phyloP scores from a whole-genome alignment of 2,797 vertebrate species.

The Spea hammondii region DNA sequence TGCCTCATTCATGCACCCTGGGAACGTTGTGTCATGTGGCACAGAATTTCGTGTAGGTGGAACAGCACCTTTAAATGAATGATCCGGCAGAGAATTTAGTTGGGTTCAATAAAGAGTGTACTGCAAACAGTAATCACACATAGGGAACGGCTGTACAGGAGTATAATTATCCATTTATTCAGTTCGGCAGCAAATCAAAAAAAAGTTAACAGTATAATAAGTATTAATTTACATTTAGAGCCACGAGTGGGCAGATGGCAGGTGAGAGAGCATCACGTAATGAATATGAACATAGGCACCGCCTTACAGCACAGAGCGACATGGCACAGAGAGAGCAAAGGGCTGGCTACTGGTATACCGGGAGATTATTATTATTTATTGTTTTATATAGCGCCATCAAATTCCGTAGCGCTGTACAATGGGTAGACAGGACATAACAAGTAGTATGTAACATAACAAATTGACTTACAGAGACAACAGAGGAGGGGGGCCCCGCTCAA shows the following conservation, averaged over 20 bases:
- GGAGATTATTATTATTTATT: too few relatives aligned
- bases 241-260: background rate
- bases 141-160: background rate
- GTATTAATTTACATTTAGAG: slow-evolving; percentile 12
- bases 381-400: background rate
- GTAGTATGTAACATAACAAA: too few relatives aligned
- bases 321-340: slow-evolving; percentile 11
- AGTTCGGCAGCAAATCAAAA: slow-evolving; percentile 18
- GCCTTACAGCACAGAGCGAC: slow-evolving; percentile 8
- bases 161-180: slow-evolving; percentile 37
- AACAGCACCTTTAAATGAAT: background rate
- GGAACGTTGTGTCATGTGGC: too few relatives aligned
- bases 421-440: background rate
- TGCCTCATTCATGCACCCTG: too few relatives aligned
- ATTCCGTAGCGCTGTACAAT: background rate
- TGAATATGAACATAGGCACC: slow-evolving; percentile 8
- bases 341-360: background rate
- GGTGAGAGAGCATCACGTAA: background rate
- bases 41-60: too few relatives aligned
- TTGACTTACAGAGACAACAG: too few relatives aligned
- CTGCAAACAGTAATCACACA: background rate
- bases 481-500: too few relatives aligned
- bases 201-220: slow-evolving; percentile 13
- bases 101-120: background rate
- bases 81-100: background rate